phyloP scores from a whole-genome alignment of 2,113 vertebrate genomes.

The Serilophus lunatus region DNA sequence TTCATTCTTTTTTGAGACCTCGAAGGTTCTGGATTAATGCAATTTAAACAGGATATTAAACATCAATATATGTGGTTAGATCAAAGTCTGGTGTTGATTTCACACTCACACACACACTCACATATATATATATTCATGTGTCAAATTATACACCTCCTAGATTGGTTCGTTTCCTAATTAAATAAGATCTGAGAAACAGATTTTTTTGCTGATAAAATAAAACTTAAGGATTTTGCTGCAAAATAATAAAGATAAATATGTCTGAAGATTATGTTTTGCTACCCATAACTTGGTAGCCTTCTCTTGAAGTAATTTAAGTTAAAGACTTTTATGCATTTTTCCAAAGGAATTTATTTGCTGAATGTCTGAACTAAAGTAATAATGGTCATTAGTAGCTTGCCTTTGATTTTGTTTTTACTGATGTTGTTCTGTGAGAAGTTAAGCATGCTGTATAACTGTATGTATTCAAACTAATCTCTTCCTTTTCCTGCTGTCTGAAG shows the following conservation, averaged over 20 bases:
- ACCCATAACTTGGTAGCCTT: neutral
- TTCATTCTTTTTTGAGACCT: neutral
- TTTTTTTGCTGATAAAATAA: neutral
- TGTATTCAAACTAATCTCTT: neutral
- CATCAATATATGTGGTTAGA: neutral
- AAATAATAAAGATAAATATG: neutral
- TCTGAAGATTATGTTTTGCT: neutral
- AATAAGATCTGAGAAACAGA: neutral
- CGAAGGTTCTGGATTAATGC: neutral
- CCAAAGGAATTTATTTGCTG: neutral
- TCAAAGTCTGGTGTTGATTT: neutral
- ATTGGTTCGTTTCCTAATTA: neutral
- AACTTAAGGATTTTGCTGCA: neutral
- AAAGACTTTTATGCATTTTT: neutral
- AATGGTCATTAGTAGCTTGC: neutral
- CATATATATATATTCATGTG: neutral
- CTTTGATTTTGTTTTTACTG: neutral
- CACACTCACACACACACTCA: too few relatives aligned
- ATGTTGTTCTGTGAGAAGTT: neutral
- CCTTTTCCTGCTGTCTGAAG: neutral
- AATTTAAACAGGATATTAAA: neutral
- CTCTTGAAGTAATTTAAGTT: neutral
- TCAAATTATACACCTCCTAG: neutral
- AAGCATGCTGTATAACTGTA: neutral
- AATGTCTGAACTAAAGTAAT: neutral